These are phyloP conservation scores for Chroicocephalus ridibundus DNA, from an alignment of 2,113 vertebrate species.

Conservation along the genomic window DNA sequence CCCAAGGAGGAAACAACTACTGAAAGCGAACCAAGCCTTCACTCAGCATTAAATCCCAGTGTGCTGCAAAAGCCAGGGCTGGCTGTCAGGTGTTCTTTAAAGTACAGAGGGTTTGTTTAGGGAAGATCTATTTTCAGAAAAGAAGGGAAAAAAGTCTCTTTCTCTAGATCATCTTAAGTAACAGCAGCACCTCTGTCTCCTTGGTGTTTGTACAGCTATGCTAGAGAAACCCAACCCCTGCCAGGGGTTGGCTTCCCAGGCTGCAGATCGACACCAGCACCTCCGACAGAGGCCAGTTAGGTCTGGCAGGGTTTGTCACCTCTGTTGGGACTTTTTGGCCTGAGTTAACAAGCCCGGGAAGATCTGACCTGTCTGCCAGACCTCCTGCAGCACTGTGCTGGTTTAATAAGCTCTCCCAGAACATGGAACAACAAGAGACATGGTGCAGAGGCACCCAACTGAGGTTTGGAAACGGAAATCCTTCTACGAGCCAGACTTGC, in stretches of 20 bases:
- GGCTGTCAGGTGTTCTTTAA: neutral
- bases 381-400: neutral
- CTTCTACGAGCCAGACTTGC: neutral
- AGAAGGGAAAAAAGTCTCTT: neutral
- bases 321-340: neutral
- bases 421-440: neutral
- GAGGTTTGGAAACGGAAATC: neutral
- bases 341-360: neutral
- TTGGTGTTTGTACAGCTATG: neutral
- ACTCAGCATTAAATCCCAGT: neutral
- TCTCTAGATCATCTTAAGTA: neutral
- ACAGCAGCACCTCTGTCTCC: neutral
- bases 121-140: slow-evolving; percentile 17
- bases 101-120: neutral
- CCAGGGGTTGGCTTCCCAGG: neutral
- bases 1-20: neutral
- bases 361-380: neutral
- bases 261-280: neutral
- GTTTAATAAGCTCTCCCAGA: neutral
- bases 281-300: neutral
- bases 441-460: neutral
- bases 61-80: neutral
- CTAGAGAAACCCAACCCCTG: neutral
- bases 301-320: neutral
- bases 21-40: neutral